Base-by-base conservation (phyloP, 2,797 vertebrate genomes). In the Chloroceryle amazona region DNA sequence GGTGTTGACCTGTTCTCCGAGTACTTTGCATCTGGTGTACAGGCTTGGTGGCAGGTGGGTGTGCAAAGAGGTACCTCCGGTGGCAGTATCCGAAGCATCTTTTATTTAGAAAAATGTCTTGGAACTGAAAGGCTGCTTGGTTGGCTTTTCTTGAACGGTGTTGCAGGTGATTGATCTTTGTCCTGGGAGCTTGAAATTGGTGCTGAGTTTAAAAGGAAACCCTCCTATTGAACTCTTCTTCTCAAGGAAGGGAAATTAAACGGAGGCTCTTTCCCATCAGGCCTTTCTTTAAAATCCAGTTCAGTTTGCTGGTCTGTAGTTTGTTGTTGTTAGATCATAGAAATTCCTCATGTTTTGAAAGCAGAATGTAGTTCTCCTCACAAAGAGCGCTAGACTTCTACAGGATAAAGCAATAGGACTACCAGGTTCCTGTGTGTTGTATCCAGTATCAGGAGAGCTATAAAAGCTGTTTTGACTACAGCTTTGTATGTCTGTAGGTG, bases 401-500 rank as follows among this genome's bases (percentile, higher is more conserved):
- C 8, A 51, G 37, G n/a, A 35, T 83, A 60, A 58, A 46, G 71
- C 21, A 71, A 8, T 28, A 61, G 42, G 66, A 92, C 31, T n/a
- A 57, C 12, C 5, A 11, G 3, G 49, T 85, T 80, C 11, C 4
- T 54, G 49, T 51, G 26, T 16, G 28, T 51, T 28, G 15, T 51
- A 66, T 58, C 3, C 9, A 37, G 13, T 51, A 65, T 85, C n/a
- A 28, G 25, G 82, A 13, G 10, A 70, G 29, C 63, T 85, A 31
- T 49, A 39, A 54, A 44, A 68, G 20, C 33, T 49, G 13, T 70
- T 71, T 79, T 63, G 14, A 35, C 61, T 75, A 5, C 22, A 10
- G 41, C 9, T 46, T 0, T 74, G 0, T 21, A 1, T 20, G 4
- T 46, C 3, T 13, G 5, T 46, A 62, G 65, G 39, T 86, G 35